Conservation (phyloP, 2,888 invertebrate species). For the Encarsia formosa region DNA sequence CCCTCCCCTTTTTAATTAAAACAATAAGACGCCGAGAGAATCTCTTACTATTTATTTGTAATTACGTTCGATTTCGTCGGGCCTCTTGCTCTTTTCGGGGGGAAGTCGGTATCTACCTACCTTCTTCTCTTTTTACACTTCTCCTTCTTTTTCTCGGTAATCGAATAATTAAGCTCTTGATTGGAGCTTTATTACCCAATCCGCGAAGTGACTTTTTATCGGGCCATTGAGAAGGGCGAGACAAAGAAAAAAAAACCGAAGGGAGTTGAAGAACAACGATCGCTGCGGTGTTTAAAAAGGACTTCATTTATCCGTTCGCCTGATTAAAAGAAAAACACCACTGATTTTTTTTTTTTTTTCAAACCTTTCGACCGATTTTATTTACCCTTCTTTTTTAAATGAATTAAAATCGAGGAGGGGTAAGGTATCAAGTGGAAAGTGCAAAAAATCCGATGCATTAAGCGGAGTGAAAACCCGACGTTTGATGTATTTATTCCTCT, state of each 20-base stretch:
- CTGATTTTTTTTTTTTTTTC: neutral
- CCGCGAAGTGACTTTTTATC: constrained; percentile 51
- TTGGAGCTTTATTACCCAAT: constrained; percentile 52
- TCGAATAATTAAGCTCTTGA: constrained; percentile 52
- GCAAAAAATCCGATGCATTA: constrained; percentile 10
- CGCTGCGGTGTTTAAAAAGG: constrained; percentile 42
- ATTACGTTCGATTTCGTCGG: constrained; percentile 49
- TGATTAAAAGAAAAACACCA: constrained; percentile 18
- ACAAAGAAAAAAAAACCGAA: neutral
- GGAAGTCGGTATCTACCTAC: constrained; percentile 14
- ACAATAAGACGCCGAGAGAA: constrained; percentile 43
- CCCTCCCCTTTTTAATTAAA: constrained; percentile 45
- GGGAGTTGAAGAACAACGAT: constrained; percentile 1
- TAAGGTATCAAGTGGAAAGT: neutral
- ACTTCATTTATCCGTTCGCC: constrained; percentile 33
- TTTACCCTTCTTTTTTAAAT: neutral
- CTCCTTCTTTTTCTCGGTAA: constrained; percentile 33
- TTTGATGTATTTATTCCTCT: constrained; percentile 6
- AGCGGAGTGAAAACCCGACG: constrained; percentile 12
- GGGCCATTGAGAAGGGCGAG: constrained; percentile 25
- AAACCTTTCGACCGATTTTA: neutral
- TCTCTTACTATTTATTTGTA: constrained; percentile 49
- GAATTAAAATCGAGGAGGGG: neutral
- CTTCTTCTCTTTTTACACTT: constrained; percentile 21
- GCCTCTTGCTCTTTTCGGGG: constrained; percentile 13